phyloP scores from a whole-genome alignment of 1,140 invertebrate species.

The Bombyx mandarina region DNA sequence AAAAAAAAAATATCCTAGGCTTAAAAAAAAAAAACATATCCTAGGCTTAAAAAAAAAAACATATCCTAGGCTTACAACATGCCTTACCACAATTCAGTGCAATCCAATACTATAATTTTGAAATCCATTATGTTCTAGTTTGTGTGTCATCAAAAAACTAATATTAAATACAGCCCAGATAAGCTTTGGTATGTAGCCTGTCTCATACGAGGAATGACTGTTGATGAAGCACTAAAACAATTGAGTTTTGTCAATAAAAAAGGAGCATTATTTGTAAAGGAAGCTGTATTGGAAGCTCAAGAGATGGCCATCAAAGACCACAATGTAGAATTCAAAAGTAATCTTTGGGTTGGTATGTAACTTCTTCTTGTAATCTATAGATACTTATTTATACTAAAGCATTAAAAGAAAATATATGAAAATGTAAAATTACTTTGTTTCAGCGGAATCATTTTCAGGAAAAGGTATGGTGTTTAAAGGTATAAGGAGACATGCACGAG shows the following conservation, averaged over 20 bases:
- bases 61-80: background rate
- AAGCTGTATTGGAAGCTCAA: conserved; percentile 90
- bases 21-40: background rate
- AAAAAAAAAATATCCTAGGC: background rate
- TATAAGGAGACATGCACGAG: conserved; percentile 83
- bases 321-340: conserved; percentile 95
- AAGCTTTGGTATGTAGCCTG: conserved; percentile 94
- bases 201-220: conserved; percentile 90
- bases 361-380: too few species aligned
- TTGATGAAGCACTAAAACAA: conserved; percentile 95
- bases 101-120: background rate
- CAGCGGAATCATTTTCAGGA: conserved; percentile 88
- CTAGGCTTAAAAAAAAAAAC: background rate
- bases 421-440: conserved; percentile 35
- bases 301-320: conserved; percentile 88
- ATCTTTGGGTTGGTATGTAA: conserved; percentile 93
- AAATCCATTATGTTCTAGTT: conserved; percentile 75
- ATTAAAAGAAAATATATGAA: conserved; percentile 7
- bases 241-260: conserved; percentile 87
- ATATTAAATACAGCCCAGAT: conserved; percentile 91
- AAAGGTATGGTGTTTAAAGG: conserved; percentile 87
- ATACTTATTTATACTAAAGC: background rate
- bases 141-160: conserved; percentile 85
- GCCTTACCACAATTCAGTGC: background rate
- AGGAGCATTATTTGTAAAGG: conserved; percentile 84